phyloP scores from a whole-genome alignment of 2,797 vertebrate genomes.

The Pristis pectinata region DNA sequence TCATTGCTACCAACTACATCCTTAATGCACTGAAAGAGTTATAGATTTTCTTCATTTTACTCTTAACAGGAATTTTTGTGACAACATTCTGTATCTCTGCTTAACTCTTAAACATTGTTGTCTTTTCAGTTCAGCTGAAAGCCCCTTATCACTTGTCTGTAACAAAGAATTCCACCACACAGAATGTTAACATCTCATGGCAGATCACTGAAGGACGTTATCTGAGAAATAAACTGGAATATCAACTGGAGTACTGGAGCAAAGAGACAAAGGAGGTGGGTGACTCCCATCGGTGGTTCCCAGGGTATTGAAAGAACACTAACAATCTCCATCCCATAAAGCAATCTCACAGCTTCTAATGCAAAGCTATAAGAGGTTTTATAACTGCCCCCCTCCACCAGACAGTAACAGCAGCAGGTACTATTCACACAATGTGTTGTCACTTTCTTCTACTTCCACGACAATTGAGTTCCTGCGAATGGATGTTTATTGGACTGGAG shows the following conservation, averaged over 20 bases:
- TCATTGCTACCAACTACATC: background rate
- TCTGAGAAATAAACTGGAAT: background rate
- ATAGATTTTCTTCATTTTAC: background rate
- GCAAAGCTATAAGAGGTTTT: background rate
- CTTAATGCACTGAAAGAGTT: background rate
- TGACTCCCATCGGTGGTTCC: background rate
- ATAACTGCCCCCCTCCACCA: background rate
- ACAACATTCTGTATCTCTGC: background rate
- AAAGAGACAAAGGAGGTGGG: constrained; percentile 1
- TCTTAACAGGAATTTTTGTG: background rate
- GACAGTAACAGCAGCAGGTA: background rate
- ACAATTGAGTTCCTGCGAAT: too few relatives aligned
- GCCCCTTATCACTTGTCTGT: background rate
- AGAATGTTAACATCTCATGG: background rate
- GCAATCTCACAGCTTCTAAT: background rate
- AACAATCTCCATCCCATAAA: background rate
- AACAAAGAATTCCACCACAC: background rate
- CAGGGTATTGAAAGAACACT: background rate
- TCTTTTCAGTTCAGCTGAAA: background rate
- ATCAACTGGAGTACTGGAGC: constrained; percentile 17
- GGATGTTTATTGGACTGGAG: too few relatives aligned
- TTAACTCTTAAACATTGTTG: background rate
- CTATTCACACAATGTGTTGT: background rate
- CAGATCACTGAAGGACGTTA: background rate
- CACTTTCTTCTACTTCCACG: too few relatives aligned